These are phyloP conservation scores for Musca domestica DNA, from an alignment of 1,140 invertebrate genomes.

Conservation along the genomic window DNA sequence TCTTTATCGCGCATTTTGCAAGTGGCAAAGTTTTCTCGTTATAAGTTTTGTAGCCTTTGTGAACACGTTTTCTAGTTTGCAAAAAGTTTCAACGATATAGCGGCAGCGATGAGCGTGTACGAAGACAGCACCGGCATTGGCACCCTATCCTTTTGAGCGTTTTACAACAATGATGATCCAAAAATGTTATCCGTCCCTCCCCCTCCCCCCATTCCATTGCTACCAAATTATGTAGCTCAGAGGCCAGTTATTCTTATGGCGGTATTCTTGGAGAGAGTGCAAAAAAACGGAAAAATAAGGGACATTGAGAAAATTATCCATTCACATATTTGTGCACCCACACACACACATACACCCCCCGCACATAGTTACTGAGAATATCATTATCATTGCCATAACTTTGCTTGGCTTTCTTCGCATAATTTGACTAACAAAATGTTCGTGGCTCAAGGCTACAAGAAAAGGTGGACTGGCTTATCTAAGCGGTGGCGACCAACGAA, in stretches of 20 bases:
- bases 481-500: too few relatives aligned
- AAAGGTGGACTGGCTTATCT: too few relatives aligned
- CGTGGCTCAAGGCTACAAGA: too few relatives aligned
- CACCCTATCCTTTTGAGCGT: slow-evolving; percentile 12
- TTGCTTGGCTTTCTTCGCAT: slow-evolving; percentile 19
- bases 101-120: not conserved
- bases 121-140: not conserved
- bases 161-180: not conserved
- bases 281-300: too few relatives aligned
- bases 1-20: slow-evolving; percentile 39
- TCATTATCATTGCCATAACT: not conserved
- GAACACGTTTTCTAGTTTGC: slow-evolving; percentile 29
- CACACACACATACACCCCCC: not conserved
- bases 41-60: slow-evolving; percentile 54
- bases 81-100: slow-evolving; percentile 21
- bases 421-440: slow-evolving; percentile 8
- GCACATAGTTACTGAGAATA: not conserved
- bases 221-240: too few relatives aligned
- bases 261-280: too few relatives aligned
- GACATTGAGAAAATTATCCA: not conserved
- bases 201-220: not conserved
- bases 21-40: slow-evolving; percentile 55
- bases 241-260: too few relatives aligned
- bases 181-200: not conserved
- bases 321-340: not conserved